Base-by-base conservation (phyloP, 2,797 vertebrate species). In the Sarcoramphus papa region DNA sequence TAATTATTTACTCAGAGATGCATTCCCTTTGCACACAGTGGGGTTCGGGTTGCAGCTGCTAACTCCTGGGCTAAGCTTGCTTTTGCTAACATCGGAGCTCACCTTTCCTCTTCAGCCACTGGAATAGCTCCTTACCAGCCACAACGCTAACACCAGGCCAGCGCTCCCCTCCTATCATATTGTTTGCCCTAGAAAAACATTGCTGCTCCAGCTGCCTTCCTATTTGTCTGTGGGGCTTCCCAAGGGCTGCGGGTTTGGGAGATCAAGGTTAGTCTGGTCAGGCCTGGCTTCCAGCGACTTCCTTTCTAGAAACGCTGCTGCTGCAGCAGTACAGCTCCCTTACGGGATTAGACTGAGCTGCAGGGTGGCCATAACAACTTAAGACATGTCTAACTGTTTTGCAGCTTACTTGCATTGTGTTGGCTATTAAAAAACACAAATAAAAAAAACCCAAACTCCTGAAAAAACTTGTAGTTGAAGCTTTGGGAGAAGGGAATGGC, bases 181-280 rank as follows among this genome's bases (percentile, higher is more conserved):
- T 95, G 78, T 90, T 95, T 94, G 69, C 43, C 59, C 35, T 80
- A 78, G 65, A 89, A 91, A 78, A 93, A 56, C 2, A 23, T 67
- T 75, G 76, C 72, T 70, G 41, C 90, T 90, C 40, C 77, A 82
- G 60, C 88, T 84, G 78, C 81, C 67, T 96, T 96, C 91, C 75
- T 85, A 50, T 88, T 96, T 91, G 77, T 90, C 87, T 88, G 41
- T 60, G 72, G 47, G 72, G 87, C 92, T 95, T 97, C 92, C 95
- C 14, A 7, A 89, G 48, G 33, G 53, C 87, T 64, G 48, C 0
- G 17, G 48, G 72, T 68, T 92, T 90, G 75, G 53, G 72, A 94
- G 89, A 92, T 94, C 81, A 92, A 95, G 92, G 91, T 81, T 92
- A 69, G 53, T 87, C 14, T 2, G 50, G 62, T 85, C 75, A 62